Evolutionary conservation across 2,113 vertebrate genomes (phyloP).

Genomic region (Carassius auratus): DNA sequence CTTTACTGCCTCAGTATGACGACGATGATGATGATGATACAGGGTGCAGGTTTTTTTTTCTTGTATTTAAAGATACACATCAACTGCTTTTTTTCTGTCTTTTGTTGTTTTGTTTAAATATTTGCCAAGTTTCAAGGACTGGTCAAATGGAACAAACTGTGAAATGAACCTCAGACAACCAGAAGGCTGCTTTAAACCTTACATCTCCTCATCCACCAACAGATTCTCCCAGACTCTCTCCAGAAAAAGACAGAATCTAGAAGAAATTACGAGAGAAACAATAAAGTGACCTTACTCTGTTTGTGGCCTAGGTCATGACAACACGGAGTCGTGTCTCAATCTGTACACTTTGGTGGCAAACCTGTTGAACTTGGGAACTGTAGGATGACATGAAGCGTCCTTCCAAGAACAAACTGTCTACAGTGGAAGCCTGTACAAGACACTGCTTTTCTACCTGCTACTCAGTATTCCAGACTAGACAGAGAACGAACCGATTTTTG

Average conservation of each 20-base stretch:
- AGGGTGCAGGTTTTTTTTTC: constrained; percentile 61
- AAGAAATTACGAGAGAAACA: constrained; percentile 14
- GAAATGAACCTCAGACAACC: constrained; percentile 80
- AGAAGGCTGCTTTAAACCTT: constrained; percentile 75
- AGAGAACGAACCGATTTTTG: constrained; percentile 67
- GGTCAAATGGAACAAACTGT: constrained; percentile 82
- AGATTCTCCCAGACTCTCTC: constrained; percentile 27
- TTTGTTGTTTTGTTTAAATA: constrained; percentile 12
- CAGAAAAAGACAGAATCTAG: constrained; percentile 1
- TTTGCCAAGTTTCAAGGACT: constrained; percentile 75
- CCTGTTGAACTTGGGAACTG: constrained; percentile 55
- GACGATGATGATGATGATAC: constrained; percentile 56
- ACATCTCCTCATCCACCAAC: constrained; percentile 33
- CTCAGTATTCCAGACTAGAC: constrained; percentile 77
- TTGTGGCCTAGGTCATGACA: constrained; percentile 65
- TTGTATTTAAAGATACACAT: constrained; percentile 66
- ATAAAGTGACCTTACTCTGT: constrained; percentile 70
- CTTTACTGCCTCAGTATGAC: constrained; percentile 67
- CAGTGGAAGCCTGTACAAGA: constrained; percentile 70
- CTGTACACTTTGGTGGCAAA: constrained; percentile 48
- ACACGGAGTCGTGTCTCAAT: constrained; percentile 59
- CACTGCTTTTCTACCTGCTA: constrained; percentile 53
- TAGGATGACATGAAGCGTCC: constrained; percentile 51
- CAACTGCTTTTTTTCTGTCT: constrained; percentile 51
- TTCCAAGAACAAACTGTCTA: constrained; percentile 71